Evolutionary conservation across 2,888 invertebrate genomes (phyloP).

Genomic region (Drosophila recens): DNA sequence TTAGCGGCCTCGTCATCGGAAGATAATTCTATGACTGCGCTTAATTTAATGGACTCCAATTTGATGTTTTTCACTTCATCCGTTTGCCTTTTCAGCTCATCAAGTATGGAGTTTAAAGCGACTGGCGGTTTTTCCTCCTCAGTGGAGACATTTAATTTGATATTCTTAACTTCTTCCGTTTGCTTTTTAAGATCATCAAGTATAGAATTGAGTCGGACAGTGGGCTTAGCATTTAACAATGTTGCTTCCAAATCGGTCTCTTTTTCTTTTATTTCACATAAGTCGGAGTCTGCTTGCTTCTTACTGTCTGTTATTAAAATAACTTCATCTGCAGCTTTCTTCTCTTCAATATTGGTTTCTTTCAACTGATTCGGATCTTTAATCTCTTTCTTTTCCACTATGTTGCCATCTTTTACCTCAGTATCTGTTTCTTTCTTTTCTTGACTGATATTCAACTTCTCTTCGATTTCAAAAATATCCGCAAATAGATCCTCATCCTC

Average conservation of each 20-base stretch:
- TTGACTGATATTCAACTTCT: neutral
- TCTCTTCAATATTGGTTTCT: neutral
- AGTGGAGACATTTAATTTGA: constrained; percentile 40
- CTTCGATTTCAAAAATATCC: constrained; percentile 87
- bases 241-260: neutral
- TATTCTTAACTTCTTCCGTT: constrained; percentile 41
- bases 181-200: constrained; percentile 38
- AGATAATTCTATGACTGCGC: constrained; percentile 66
- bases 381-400: neutral
- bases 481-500: constrained; percentile 89
- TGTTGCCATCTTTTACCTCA: neutral
- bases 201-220: constrained; percentile 7
- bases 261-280: neutral
- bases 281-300: neutral
- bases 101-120: constrained; percentile 20
- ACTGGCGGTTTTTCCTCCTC: neutral
- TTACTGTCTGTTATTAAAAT: constrained; percentile 9
- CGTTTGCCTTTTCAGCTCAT: constrained; percentile 40
- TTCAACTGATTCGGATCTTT: neutral
- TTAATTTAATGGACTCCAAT: constrained; percentile 75
- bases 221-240: neutral
- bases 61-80: constrained; percentile 40
- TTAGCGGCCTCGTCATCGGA: constrained; percentile 70
- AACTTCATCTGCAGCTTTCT: neutral
- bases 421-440: neutral